Percentiles rank a stretch among this genome's conserved stretches.
Conservation (phyloP, 2,888 invertebrate genomes). For the Mystacides longicornis region DNA sequence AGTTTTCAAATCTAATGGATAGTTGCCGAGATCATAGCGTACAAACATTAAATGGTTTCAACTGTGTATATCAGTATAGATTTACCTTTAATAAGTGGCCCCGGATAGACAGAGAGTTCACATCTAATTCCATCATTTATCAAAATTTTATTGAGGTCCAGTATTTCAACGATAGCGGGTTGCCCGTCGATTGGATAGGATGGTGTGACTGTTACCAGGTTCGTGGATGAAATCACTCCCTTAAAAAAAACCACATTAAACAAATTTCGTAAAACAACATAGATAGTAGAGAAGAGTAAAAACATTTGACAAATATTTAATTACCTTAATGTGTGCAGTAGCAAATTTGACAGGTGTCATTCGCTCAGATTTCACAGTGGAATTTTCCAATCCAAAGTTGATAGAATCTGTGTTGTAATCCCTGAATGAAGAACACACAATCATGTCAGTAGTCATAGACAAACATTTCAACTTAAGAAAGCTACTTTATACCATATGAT, state of each 20-base stretch:
- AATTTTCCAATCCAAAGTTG: constrained; percentile 49
- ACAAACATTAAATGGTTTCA: too few relatives aligned
- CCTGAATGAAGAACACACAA: too few relatives aligned
- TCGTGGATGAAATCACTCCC: constrained; percentile 36
- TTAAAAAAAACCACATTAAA: constrained; percentile 26
- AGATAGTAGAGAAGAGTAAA: too few relatives aligned
- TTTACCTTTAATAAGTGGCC: constrained; percentile 64
- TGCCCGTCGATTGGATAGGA: constrained; percentile 74
- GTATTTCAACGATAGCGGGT: constrained; percentile 68
- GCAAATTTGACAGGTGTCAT: constrained; percentile 78
- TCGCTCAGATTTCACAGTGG: constrained; percentile 56
- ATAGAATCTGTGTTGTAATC: constrained; percentile 50
- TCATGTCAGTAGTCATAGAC: too few relatives aligned
- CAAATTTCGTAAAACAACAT: too few relatives aligned
- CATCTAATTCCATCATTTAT: constrained; percentile 53
- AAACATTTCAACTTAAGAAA: too few relatives aligned
- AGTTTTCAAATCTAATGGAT: too few relatives aligned
- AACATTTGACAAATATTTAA: background rate
- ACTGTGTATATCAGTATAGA: too few relatives aligned
- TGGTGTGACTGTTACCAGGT: constrained; percentile 69
- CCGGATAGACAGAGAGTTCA: constrained; percentile 68
- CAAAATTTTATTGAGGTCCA: constrained; percentile 53
- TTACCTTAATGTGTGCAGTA: constrained; percentile 68
- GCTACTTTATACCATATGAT: too few relatives aligned
- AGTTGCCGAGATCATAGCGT: too few relatives aligned